A percentile compares a stretch with the other conserved stretches of the same genome.
Conservation (phyloP, 2,113 vertebrate species). For the Odontesthes bonariensis region DNA sequence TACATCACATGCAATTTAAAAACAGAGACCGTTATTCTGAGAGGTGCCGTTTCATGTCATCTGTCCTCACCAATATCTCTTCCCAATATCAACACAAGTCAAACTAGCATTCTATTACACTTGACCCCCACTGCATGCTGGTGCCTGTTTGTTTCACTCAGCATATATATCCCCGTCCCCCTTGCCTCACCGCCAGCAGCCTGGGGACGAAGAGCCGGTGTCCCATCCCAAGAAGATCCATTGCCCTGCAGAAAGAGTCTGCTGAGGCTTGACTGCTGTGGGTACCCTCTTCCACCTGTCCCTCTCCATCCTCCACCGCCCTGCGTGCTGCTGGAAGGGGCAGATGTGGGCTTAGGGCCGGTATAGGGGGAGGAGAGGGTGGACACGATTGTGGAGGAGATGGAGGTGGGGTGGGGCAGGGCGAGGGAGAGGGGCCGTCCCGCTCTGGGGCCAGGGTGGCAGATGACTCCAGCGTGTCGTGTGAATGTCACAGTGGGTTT, state of each 20-base stretch:
- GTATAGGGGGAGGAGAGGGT: slow-evolving; percentile 49
- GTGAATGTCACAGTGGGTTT: slow-evolving; percentile 30
- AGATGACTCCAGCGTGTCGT: slow-evolving; percentile 78
- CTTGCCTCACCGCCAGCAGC: slow-evolving; percentile 95
- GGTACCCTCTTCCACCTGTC: slow-evolving; percentile 84
- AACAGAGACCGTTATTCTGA: too few species aligned
- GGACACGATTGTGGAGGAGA: slow-evolving; percentile 54
- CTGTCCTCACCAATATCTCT: not conserved
- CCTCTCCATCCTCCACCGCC: slow-evolving; percentile 88
- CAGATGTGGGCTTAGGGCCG: slow-evolving; percentile 77
- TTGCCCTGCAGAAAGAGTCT: slow-evolving; percentile 92
- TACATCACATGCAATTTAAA: not conserved
- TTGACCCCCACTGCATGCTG: not conserved
- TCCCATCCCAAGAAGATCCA: slow-evolving; percentile 98
- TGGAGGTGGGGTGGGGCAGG: slow-evolving; percentile 78
- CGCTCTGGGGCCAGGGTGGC: slow-evolving; percentile 88
- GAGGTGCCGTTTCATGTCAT: not conserved
- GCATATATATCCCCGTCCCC: not conserved
- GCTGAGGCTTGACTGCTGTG: slow-evolving; percentile 85
- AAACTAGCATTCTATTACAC: not conserved
- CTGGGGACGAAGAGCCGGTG: slow-evolving; percentile 98
- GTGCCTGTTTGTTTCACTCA: not conserved
- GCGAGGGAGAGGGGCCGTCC: slow-evolving; percentile 81
- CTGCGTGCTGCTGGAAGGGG: slow-evolving; percentile 83
- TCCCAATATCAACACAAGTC: slow-evolving; percentile 4